These are phyloP conservation scores for Chiroxiphia lanceolata DNA, from an alignment of 2,797 vertebrate species.

Conservation along the genomic window DNA sequence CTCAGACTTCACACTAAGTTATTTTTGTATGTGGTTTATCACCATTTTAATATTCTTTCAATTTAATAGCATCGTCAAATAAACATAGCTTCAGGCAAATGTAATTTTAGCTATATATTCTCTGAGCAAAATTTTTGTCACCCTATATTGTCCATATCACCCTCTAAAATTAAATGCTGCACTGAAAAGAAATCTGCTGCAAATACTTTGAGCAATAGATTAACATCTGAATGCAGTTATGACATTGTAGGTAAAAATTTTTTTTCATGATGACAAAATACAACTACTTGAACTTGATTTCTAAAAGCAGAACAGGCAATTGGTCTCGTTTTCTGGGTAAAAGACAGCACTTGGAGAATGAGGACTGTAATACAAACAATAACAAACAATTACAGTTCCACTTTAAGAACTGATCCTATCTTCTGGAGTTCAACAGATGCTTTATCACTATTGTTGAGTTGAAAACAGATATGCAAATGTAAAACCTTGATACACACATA, in stretches of 20 bases:
- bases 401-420: neutral
- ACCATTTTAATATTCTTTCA: conserved; percentile 56
- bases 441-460: neutral
- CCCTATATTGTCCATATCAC: neutral
- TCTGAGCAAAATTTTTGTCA: neutral
- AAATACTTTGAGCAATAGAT: neutral
- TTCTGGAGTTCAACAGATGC: neutral
- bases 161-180: neutral
- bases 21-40: conserved; percentile 45
- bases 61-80: conserved; percentile 46
- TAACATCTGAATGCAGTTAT: neutral
- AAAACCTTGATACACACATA: neutral
- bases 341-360: neutral
- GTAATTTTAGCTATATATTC: neutral
- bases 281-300: conserved; percentile 7
- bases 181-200: neutral
- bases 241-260: neutral
- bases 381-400: neutral
- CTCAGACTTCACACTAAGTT: conserved; percentile 26
- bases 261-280: neutral
- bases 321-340: neutral
- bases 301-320: neutral
- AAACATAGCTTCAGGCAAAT: neutral
- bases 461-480: neutral
- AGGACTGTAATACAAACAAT: neutral